A percentile compares a stretch with the other conserved stretches of the same genome.
Conservation (phyloP, 1,140 invertebrate species). For the Latrodectus geometricus region DNA sequence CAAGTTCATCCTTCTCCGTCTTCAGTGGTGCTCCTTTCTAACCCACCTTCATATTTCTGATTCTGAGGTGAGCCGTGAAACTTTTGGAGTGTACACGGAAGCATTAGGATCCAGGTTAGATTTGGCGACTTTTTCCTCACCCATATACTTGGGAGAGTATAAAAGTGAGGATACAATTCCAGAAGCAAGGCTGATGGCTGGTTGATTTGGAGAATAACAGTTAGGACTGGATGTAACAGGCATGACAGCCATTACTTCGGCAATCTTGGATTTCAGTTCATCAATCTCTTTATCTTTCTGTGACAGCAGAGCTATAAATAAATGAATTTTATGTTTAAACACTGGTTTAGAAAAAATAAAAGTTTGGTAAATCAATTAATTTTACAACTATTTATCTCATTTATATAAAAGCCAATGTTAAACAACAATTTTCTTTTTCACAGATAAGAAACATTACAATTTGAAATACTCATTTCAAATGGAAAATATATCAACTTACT, state of each 20-base stretch:
- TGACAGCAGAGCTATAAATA: constrained; percentile 77
- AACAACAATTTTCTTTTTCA: no score
- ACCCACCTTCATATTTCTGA: constrained; percentile 31
- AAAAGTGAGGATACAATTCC: constrained; percentile 61
- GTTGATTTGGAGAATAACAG: constrained; percentile 46
- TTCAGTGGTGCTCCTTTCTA: neutral
- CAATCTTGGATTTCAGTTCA: constrained; percentile 88
- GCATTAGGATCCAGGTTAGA: constrained; percentile 91
- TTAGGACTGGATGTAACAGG: constrained; percentile 72
- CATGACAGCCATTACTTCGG: constrained; percentile 92
- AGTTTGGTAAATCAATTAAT: no score
- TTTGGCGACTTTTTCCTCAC: constrained; percentile 66
- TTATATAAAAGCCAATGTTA: no score
- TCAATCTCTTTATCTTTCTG: constrained; percentile 90
- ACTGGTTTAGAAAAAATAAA: no score
- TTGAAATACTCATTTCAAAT: no score
- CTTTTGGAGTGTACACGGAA: constrained; percentile 88
- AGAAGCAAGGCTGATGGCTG: constrained; percentile 65
- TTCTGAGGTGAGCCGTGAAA: constrained; percentile 51
- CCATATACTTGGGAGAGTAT: constrained; percentile 64
- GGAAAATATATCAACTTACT: no score
- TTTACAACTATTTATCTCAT: no score
- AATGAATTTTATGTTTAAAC: neutral
- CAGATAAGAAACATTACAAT: no score
- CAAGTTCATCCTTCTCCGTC: constrained; percentile 29